A percentile compares a stretch with the other conserved stretches of the same genome.
phyloP scores from a whole-genome alignment of 92 coral and sea anemone species.

The Blastomussa wellsi region DNA sequence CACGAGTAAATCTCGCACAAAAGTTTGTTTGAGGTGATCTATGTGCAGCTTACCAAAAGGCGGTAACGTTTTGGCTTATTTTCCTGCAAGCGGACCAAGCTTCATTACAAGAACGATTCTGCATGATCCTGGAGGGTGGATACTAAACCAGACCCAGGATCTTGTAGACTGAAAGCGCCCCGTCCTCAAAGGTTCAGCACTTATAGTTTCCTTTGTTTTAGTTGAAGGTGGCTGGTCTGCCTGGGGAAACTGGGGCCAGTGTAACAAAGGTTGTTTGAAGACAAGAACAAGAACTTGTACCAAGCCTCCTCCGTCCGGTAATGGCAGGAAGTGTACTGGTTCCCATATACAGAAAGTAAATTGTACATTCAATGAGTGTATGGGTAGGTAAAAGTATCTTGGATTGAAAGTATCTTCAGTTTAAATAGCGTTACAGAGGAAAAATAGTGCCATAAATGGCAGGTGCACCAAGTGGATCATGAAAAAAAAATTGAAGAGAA shows the following conservation, averaged over 20 bases:
- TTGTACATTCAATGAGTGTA: slow-evolving; percentile 24
- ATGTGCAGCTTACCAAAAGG: too few relatives aligned
- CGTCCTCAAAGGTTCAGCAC: neutral
- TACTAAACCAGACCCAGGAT: neutral
- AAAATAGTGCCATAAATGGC: too few relatives aligned
- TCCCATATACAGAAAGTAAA: neutral
- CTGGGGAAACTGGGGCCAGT: slow-evolving; percentile 42
- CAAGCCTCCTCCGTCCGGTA: slow-evolving; percentile 32
- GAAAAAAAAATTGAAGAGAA: too few relatives aligned
- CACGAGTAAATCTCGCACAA: too few relatives aligned
- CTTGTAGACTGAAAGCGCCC: neutral
- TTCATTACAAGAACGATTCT: neutral
- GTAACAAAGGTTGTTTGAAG: slow-evolving; percentile 20
- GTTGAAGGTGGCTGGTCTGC: slow-evolving; percentile 35
- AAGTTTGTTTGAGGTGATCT: too few relatives aligned
- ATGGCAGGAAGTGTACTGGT: slow-evolving; percentile 30
- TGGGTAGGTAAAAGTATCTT: slow-evolving; percentile 6
- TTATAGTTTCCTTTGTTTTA: neutral
- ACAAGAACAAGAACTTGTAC: slow-evolving; percentile 31
- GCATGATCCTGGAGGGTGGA: neutral
- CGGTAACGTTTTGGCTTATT: neutral
- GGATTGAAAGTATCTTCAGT: neutral
- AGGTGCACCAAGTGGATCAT: too few relatives aligned
- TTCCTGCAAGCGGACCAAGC: neutral
- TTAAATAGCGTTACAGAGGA: too few relatives aligned